Evolutionary conservation across 2,888 invertebrate genomes (phyloP).

Genomic region (Drosophila paranaensis): DNA sequence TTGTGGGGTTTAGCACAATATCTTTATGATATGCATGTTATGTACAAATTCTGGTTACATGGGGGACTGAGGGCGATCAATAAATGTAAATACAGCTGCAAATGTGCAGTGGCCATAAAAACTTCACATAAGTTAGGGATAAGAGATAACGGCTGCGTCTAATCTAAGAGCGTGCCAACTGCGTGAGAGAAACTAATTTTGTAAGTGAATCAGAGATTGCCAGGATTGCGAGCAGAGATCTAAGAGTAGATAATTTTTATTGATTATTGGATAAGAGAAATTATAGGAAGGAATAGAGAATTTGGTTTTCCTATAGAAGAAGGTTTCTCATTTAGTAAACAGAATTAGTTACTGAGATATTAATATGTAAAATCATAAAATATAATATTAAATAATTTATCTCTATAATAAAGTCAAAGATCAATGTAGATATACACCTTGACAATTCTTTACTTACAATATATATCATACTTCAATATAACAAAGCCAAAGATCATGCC

Average conservation of each 20-base stretch:
- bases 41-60: conserved; percentile 17
- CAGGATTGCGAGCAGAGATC: not conserved
- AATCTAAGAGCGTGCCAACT: conserved; percentile 17
- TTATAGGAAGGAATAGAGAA: not conserved
- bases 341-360: too few species aligned
- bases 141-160: not conserved
- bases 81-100: conserved; percentile 47
- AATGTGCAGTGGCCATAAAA: conserved; percentile 15
- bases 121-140: conserved; percentile 1
- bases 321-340: too few species aligned
- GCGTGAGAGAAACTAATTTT: conserved; percentile 1
- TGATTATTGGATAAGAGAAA: not conserved
- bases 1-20: conserved; percentile 35
- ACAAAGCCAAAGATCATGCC: not conserved
- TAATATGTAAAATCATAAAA: too few species aligned
- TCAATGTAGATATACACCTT: not conserved
- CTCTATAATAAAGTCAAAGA: too few species aligned
- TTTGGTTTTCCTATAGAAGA: not conserved
- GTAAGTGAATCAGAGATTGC: not conserved
- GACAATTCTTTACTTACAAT: too few species aligned
- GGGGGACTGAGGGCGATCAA: conserved; percentile 44
- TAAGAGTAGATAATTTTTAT: not conserved
- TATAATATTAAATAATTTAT: too few species aligned
- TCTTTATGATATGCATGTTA: conserved; percentile 54
- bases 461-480: too few species aligned